Evolutionary conservation across 2,888 invertebrate genomes (phyloP).

Genomic region (Thyatira batis): DNA sequence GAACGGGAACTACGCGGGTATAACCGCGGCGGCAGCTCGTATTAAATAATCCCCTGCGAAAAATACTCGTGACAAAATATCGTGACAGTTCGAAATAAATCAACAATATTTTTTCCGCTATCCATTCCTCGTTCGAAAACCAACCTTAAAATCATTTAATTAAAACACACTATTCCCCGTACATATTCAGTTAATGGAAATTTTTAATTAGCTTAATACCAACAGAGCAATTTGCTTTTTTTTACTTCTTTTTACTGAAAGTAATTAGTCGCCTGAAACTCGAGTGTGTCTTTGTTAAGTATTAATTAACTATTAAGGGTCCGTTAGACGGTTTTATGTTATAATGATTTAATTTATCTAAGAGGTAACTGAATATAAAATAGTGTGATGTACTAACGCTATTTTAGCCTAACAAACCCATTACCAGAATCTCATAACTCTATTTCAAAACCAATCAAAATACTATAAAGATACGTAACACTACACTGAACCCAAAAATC

Average conservation of each 20-base stretch:
- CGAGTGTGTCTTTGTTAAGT: background rate
- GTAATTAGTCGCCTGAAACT: background rate
- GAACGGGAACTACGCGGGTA: no score
- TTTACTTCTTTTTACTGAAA: background rate
- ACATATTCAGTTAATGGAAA: conserved; percentile 25
- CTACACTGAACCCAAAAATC: background rate
- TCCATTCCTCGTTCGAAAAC: conserved; percentile 13
- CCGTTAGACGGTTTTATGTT: background rate
- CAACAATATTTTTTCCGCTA: conserved; percentile 9
- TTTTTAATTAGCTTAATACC: conserved; percentile 27
- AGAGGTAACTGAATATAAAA: background rate
- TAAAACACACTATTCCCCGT: conserved; percentile 20
- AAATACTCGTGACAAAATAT: background rate
- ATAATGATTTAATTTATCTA: background rate
- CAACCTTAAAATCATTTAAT: conserved; percentile 15
- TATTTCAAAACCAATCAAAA: no score
- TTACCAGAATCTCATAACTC: no score
- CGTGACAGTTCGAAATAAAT: conserved; percentile 6
- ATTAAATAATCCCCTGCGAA: background rate
- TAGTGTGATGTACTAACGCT: no score
- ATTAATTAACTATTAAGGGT: background rate
- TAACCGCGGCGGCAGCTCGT: no score
- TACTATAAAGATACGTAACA: background rate
- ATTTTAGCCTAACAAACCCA: no score
- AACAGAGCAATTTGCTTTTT: background rate